Percentiles rank a stretch among this genome's conserved stretches.
phyloP scores from a whole-genome alignment of 2,888 invertebrate genomes.

The Phaedon cochleariae region DNA sequence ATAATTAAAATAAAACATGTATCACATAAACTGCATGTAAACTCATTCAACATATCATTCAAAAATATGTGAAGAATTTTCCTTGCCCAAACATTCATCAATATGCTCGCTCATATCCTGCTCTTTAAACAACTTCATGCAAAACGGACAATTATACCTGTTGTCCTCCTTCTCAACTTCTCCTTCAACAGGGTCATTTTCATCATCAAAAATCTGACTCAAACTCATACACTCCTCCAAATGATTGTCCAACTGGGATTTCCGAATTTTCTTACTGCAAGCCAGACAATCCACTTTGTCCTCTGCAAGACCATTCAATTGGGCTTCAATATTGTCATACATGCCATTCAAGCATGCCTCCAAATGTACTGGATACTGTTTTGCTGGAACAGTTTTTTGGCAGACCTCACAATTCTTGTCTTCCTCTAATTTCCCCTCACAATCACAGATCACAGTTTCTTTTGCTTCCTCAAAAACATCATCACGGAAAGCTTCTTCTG shows the following conservation, averaged over 20 bases:
- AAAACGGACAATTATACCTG: slow-evolving; percentile 69
- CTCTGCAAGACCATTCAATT: slow-evolving; percentile 15
- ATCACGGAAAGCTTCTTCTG: slow-evolving; percentile 37
- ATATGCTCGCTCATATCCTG: slow-evolving; percentile 69
- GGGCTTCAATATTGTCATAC: slow-evolving; percentile 62
- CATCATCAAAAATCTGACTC: slow-evolving; percentile 58
- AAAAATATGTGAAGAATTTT: slow-evolving; percentile 21
- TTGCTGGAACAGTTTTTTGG: slow-evolving; percentile 54
- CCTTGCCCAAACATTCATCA: slow-evolving; percentile 60
- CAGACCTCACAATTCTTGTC: slow-evolving; percentile 65
- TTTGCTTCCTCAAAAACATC: slow-evolving; percentile 22
- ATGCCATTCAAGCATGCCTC: slow-evolving; percentile 65
- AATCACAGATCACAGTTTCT: not conserved
- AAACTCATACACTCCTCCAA: slow-evolving; percentile 60
- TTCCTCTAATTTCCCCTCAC: slow-evolving; percentile 21
- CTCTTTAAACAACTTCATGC: slow-evolving; percentile 65
- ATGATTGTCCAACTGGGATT: slow-evolving; percentile 58
- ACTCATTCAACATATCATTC: not conserved
- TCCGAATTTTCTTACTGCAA: slow-evolving; percentile 56
- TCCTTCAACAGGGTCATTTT: slow-evolving; percentile 39
- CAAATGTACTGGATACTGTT: slow-evolving; percentile 58
- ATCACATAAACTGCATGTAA: not conserved
- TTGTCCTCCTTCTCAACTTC: slow-evolving; percentile 50
- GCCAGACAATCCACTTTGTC: slow-evolving; percentile 57
- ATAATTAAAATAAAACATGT: not conserved